Evolutionary conservation across 2,113 vertebrate genomes (phyloP).

Genomic region (Pyxicephalus adspersus): DNA sequence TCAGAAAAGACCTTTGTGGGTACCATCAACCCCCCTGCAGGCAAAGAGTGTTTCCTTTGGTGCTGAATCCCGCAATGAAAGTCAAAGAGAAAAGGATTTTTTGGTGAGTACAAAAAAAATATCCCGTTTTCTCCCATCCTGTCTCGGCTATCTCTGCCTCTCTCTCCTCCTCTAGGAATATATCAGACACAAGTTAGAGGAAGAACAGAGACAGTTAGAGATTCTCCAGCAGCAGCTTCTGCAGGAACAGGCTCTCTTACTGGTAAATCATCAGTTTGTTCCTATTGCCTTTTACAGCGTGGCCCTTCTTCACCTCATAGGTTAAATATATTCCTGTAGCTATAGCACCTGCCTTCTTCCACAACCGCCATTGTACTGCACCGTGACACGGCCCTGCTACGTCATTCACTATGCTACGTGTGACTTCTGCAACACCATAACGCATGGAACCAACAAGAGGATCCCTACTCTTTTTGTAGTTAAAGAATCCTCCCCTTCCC

Average conservation of each 20-base stretch:
- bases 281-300: background rate
- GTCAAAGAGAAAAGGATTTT: too few species aligned
- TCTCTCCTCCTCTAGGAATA: conserved; percentile 79
- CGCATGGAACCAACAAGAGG: background rate
- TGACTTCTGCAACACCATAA: background rate
- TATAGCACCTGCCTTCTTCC: too few species aligned
- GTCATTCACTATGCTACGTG: background rate
- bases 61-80: too few species aligned
- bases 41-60: too few species aligned
- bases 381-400: background rate
- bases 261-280: conserved; percentile 75
- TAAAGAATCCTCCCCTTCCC: too few species aligned
- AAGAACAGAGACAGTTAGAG: conserved; percentile 92
- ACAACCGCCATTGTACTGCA: background rate
- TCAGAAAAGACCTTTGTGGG: too few species aligned
- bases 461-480: too few species aligned
- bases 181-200: conserved; percentile 92
- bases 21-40: too few species aligned
- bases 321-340: background rate
- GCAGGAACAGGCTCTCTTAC: conserved; percentile 92
- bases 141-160: conserved; percentile 44
- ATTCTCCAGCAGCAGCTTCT: conserved; percentile 94
- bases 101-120: too few species aligned
- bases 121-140: conserved; percentile 27
- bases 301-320: background rate